Conservation (phyloP, 1,140 invertebrate species). For the Physella acuta region DNA sequence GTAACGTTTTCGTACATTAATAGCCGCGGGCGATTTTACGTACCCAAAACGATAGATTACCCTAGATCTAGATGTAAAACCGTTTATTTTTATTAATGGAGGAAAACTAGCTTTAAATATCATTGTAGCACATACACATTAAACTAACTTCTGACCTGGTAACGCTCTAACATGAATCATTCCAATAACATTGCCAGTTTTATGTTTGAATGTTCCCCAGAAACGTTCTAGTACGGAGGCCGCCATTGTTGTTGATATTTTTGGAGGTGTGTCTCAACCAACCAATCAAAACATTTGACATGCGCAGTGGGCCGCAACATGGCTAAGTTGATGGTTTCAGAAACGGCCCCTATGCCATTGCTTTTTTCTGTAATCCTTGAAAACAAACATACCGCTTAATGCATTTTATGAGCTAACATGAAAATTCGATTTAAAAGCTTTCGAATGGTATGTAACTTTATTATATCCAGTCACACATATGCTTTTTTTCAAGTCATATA, state of each 20-base stretch:
- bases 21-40: no score
- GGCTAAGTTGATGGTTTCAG: constrained; percentile 9
- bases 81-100: no score
- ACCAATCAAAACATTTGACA: constrained; percentile 32
- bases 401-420: not conserved
- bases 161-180: constrained; percentile 76
- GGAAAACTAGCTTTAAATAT: no score
- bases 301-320: constrained; percentile 23
- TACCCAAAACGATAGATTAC: no score
- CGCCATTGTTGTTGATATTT: constrained; percentile 32
- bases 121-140: no score
- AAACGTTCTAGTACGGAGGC: constrained; percentile 34
- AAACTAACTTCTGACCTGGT: constrained; percentile 71
- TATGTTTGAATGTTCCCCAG: constrained; percentile 34
- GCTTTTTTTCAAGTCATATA: not conserved
- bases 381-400: constrained; percentile 37
- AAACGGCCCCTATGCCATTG: not conserved
- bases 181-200: constrained; percentile 66
- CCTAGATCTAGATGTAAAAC: no score
- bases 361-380: constrained; percentile 23
- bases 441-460: constrained; percentile 26
- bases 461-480: not conserved
- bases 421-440: constrained; percentile 10
- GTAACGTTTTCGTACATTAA: no score
- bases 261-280: constrained; percentile 26